Conservation (phyloP, 2,888 invertebrate genomes). For the Tipula unca region DNA sequence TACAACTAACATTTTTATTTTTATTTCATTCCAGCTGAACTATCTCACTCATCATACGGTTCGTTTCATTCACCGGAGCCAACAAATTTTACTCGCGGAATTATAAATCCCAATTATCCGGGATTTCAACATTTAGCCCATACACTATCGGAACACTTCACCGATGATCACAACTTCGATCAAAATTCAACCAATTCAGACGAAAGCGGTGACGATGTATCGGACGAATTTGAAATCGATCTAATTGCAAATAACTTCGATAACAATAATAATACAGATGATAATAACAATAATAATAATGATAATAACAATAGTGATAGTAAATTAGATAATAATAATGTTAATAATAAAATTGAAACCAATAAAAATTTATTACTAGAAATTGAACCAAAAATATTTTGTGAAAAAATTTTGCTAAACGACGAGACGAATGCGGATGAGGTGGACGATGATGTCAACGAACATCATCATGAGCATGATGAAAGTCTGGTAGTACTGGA, state of each 20-base stretch:
- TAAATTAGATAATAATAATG: constrained; percentile 31
- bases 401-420: constrained; percentile 22
- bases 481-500: not conserved
- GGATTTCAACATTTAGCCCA: constrained; percentile 76
- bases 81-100: constrained; percentile 52
- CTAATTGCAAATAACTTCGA: constrained; percentile 28
- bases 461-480: no score
- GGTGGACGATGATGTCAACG: not conserved
- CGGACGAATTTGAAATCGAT: constrained; percentile 37
- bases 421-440: not conserved
- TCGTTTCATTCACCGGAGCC: constrained; percentile 31
- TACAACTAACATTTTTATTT: no score
- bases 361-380: constrained; percentile 23
- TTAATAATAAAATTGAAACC: constrained; percentile 21
- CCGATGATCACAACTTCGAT: constrained; percentile 30
- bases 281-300: constrained; percentile 42
- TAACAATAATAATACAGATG: constrained; percentile 37
- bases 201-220: constrained; percentile 34
- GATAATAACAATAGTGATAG: constrained; percentile 35
- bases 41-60: constrained; percentile 26
- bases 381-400: constrained; percentile 23
- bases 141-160: constrained; percentile 47
- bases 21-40: constrained; percentile 25
- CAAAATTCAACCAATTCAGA: constrained; percentile 41
- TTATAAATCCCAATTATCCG: constrained; percentile 76